A percentile compares a stretch with the other conserved stretches of the same genome.
Conservation (phyloP, 2,888 invertebrate species). For the Ichneumoninae sp. region DNA sequence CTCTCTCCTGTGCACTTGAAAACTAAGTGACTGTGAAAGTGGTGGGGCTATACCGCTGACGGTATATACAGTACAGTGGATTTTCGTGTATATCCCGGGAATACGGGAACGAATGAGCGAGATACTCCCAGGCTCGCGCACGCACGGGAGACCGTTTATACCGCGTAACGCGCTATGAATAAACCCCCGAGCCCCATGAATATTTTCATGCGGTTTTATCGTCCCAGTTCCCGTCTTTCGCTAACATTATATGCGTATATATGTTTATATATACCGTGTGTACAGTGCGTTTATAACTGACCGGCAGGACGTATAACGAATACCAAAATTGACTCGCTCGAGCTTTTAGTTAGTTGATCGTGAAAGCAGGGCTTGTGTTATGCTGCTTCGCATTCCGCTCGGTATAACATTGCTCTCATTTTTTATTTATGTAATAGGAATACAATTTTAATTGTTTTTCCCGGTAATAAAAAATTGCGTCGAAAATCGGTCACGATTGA, state of each 20-base stretch:
- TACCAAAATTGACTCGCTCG: constrained; percentile 27
- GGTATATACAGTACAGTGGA: constrained; percentile 35
- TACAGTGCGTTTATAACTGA: constrained; percentile 53
- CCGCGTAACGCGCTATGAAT: constrained; percentile 67
- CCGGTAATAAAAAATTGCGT: background rate
- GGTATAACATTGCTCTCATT: background rate
- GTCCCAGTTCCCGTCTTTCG: constrained; percentile 46
- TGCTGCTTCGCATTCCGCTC: background rate
- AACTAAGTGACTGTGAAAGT: constrained; percentile 79
- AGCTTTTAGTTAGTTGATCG: constrained; percentile 19
- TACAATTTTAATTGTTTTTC: background rate
- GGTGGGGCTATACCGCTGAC: constrained; percentile 57
- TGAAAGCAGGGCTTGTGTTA: background rate
- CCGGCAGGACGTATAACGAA: constrained; percentile 42
- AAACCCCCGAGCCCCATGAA: constrained; percentile 65
- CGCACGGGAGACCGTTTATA: constrained; percentile 67
- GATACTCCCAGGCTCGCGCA: constrained; percentile 47
- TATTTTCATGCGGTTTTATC: constrained; percentile 67
- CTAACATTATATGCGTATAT: constrained; percentile 31
- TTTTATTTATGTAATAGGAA: background rate
- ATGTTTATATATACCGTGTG: constrained; percentile 28
- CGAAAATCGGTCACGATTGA: background rate
- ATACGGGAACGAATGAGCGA: constrained; percentile 42
- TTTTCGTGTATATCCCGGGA: constrained; percentile 30
- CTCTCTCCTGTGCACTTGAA: constrained; percentile 71